Percentiles rank a stretch among this genome's conserved stretches.
Conservation (phyloP, 2,888 invertebrate genomes). For the Philaethria dido region DNA sequence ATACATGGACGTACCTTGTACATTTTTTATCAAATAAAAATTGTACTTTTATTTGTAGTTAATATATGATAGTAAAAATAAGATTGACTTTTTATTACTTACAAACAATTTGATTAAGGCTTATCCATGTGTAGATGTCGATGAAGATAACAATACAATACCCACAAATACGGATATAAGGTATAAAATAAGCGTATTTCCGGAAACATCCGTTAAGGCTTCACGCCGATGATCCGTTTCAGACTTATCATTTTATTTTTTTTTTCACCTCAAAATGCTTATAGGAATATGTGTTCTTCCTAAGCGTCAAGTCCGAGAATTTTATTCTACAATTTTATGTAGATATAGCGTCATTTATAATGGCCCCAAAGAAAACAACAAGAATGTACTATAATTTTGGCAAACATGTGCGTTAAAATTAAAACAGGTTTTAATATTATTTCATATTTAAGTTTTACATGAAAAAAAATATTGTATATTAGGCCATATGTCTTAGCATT, state of each 20-base stretch:
- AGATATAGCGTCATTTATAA: background rate
- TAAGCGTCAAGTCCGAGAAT: constrained; percentile 25
- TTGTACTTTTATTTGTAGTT: constrained; percentile 2
- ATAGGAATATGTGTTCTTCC: constrained; percentile 25
- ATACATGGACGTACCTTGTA: constrained; percentile 16
- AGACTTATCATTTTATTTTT: constrained; percentile 67
- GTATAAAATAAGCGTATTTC: constrained; percentile 83
- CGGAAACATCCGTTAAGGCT: constrained; percentile 72
- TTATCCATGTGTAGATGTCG: constrained; percentile 26
- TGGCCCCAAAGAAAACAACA: constrained; percentile 10
- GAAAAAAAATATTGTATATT: background rate
- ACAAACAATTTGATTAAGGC: background rate
- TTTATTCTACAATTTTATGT: constrained; percentile 8
- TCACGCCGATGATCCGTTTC: constrained; percentile 73
- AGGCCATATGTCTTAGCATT: background rate
- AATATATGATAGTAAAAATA: constrained; percentile 10
- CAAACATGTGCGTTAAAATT: background rate
- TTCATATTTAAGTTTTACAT: background rate
- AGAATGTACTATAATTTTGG: constrained; percentile 7
- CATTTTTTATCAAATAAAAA: constrained; percentile 11
- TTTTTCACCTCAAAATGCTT: constrained; percentile 58
- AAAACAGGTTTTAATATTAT: background rate
- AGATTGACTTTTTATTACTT: background rate
- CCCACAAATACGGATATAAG: constrained; percentile 76
- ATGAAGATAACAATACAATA: constrained; percentile 68